Base-by-base conservation (phyloP, 2,888 invertebrate species). In the Pyrrhosoma nymphula region DNA sequence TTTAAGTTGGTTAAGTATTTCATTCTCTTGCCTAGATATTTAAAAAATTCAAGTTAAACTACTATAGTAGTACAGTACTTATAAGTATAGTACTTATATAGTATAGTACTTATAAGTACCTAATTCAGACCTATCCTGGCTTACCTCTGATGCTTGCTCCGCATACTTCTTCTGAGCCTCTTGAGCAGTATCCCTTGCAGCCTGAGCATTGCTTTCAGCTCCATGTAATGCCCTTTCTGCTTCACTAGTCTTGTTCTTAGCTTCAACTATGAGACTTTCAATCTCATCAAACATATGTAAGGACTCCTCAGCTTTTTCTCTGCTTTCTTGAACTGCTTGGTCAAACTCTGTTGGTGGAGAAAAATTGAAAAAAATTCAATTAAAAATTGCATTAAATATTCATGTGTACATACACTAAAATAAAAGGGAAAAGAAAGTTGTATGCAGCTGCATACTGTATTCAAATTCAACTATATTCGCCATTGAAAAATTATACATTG, bases 251-350 rank as follows among this genome's bases (percentile, higher is more conserved):
- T 98, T 98, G 6, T 97, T 97, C 95, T 98, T 98, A 0, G 99
- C 99, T 96, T 98, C 98, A 47, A 97, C 96, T 75, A 99, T 98
- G 95, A 98, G 97, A 95, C 97, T 97, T 96, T 98, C 98, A 95
- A 99, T 99, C 95, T 98, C 98, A 0, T 98, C 98, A 35, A 99
- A 98, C 95, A 98, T 98, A 95, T 97, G 97, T 26, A 99, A 97
- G 0, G 99, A 99, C 95, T 98, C 97, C 89, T 98, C 97, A 0
- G 99, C 99, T 96, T 98, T 98, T 93, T 98, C 97, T 95, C 98
- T 98, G 95, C 99, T 99, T 96, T 98, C 98, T 96, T 98, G 98
- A 0, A 99, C 99, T 97, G 99, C 98, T 95, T 98, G 98, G 96
- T 99, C 99, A 97, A 99, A 99, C 96, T 98, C 98, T 98, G 96